Evolutionary conservation across 2,113 vertebrate species (phyloP).

Genomic region (rabbit (Oryctolagus cuniculus)): DNA sequence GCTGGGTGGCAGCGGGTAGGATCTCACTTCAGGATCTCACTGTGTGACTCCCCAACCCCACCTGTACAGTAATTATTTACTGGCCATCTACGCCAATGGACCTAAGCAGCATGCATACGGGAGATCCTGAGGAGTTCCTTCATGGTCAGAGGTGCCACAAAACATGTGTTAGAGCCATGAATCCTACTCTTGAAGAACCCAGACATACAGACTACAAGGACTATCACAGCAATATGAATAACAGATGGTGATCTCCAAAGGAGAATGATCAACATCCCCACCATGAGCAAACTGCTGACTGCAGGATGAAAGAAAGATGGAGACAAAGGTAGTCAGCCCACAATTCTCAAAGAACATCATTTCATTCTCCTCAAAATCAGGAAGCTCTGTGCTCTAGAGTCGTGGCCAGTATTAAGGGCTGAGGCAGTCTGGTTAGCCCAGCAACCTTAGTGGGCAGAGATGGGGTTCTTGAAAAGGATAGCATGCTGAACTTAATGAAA

Average conservation of each 20-base stretch:
- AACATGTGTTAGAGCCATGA: neutral
- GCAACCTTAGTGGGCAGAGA: neutral
- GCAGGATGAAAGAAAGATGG: slow-evolving; percentile 24
- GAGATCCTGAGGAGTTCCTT: neutral
- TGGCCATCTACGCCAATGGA: neutral
- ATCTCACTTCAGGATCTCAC: neutral
- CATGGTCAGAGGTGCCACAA: neutral
- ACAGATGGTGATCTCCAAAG: neutral
- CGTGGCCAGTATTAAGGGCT: neutral
- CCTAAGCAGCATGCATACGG: neutral
- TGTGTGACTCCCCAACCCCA: neutral
- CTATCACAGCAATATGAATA: neutral
- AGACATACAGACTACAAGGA: slow-evolving; percentile 22
- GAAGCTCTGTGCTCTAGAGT: neutral
- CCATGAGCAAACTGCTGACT: neutral
- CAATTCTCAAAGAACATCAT: slow-evolving; percentile 50
- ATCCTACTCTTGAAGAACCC: slow-evolving; percentile 24
- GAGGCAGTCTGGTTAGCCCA: neutral
- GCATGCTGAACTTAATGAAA: slow-evolving; percentile 1
- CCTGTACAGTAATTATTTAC: neutral
- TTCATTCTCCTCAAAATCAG: slow-evolving; percentile 41
- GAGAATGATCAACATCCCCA: slow-evolving; percentile 25
- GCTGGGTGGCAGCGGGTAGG: neutral
- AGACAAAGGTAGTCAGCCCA: neutral
- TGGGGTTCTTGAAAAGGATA: neutral